Conservation (phyloP, 2,888 invertebrate genomes). For the Pollenia amentaria region DNA sequence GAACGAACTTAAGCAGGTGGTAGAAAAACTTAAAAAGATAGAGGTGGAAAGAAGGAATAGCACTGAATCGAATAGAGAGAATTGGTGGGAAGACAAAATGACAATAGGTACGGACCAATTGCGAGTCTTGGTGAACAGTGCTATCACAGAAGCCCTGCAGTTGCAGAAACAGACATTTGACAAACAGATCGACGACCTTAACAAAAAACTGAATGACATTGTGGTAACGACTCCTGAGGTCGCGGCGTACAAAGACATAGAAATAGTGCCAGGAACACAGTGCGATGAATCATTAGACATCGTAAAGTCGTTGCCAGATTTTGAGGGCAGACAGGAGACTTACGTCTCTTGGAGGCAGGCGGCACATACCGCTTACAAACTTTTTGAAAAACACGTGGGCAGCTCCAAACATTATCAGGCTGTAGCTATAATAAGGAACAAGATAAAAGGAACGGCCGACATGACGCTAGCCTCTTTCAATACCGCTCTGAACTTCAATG, state of each 20-base stretch:
- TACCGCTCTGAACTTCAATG: slow-evolving; percentile 68
- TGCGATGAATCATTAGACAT: neutral
- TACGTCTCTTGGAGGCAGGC: slow-evolving; percentile 2
- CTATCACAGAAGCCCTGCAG: slow-evolving; percentile 10
- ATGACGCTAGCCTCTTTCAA: slow-evolving; percentile 67
- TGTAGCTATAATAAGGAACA: slow-evolving; percentile 62
- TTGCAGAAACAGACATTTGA: too few relatives aligned
- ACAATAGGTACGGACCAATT: neutral
- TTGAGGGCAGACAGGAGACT: neutral
- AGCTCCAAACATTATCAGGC: slow-evolving; percentile 63
- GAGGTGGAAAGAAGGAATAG: slow-evolving; percentile 2
- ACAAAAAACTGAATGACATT: too few relatives aligned
- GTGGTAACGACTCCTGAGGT: slow-evolving; percentile 10
- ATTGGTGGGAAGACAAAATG: slow-evolving; percentile 22
- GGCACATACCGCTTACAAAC: slow-evolving; percentile 38
- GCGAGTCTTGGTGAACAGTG: neutral
- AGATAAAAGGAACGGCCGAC: slow-evolving; percentile 60
- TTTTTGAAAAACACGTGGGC: slow-evolving; percentile 26
- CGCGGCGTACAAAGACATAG: slow-evolving; percentile 2
- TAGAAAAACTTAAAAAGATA: slow-evolving; percentile 1
- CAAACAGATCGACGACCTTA: too few relatives aligned
- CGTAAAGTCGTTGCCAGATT: neutral
- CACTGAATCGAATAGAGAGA: neutral
- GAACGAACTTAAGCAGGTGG: neutral
- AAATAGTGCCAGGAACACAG: slow-evolving; percentile 24